Base-by-base conservation (phyloP, 2,797 vertebrate species). In the Glossophaga mutica region DNA sequence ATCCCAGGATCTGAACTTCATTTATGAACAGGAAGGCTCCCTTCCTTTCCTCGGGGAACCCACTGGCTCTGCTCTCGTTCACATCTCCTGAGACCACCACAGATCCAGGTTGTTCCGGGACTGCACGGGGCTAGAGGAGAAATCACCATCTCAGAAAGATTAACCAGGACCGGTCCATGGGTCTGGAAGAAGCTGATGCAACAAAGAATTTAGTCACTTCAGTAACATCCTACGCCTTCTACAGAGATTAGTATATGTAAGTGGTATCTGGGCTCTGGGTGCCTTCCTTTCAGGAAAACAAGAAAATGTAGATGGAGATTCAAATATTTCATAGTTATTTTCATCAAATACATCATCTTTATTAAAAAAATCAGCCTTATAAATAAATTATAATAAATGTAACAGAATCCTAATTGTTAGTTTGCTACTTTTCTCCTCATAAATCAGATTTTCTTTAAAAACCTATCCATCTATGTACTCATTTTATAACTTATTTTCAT, bases 1-100 rank as follows among this genome's bases (percentile, higher is more conserved):
- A 70, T 44, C 32, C 48, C 78, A 93, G 86, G 39, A 42, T 68
- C 86, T 97, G 78, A 97, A 83, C 34, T 86, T 92, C 62, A 85
- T 70, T 85, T 77, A 94, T 12, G 85, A 95, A 86, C n/a, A 93
- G 59, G 42, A 93, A 95, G 26, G 79, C 74, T 34, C 68, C 73
- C 82, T 90, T 94, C 48, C 59, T 70, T 81, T 87, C 77, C 89
- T 78, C 87, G 83, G 86, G 59, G 50, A 94, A 70, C 29, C 76
- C 62, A 74, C 57, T 73, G 81, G 77, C 73, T 91, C 82, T 95
- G 77, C 34, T 82, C 73, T 91, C 65, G 62, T 50, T 89, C 52
- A 67, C n/a, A 59, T 26, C 44, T 70, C 85, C 85, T 0, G 9
- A 92, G 59, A 81, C 74, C 46, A 88, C 52, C 70, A 59, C n/a